These are phyloP conservation scores for Keiferia lycopersicella DNA, from an alignment of 2,888 invertebrate genomes.

Conservation along the genomic window DNA sequence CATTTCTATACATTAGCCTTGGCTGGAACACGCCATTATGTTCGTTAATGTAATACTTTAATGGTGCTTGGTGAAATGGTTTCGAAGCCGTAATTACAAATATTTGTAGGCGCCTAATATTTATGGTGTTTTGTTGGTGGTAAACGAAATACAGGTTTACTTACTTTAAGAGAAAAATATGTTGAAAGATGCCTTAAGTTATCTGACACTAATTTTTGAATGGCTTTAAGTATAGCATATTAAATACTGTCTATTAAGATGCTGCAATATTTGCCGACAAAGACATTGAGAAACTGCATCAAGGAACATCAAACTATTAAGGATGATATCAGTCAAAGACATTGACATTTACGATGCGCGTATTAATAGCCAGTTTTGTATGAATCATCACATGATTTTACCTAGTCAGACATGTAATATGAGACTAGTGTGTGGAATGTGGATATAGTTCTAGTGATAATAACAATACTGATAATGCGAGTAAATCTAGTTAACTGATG, in stretches of 20 bases:
- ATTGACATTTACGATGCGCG: conserved; percentile 6
- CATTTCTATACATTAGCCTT: conserved; percentile 12
- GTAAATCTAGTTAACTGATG: neutral
- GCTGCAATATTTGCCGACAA: neutral
- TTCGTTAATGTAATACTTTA: conserved; percentile 1
- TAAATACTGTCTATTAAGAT: neutral
- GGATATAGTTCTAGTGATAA: neutral
- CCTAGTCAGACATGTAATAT: neutral
- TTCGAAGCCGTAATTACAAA: neutral
- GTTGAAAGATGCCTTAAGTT: too few relatives aligned
- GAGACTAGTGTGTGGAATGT: conserved; percentile 1
- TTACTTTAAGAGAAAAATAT: too few relatives aligned
- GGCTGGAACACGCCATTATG: neutral
- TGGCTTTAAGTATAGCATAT: too few relatives aligned
- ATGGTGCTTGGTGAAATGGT: conserved; percentile 12
- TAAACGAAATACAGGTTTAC: too few relatives aligned
- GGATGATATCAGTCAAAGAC: neutral
- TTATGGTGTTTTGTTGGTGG: neutral
- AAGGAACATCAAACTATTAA: neutral
- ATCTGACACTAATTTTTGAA: too few relatives aligned
- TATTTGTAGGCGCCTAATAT: neutral
- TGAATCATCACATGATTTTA: neutral
- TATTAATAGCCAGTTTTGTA: neutral
- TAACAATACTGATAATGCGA: neutral
- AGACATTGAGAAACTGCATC: neutral